Conservation (phyloP, 1,140 invertebrate species). For the Zaprionus nigranus region DNA sequence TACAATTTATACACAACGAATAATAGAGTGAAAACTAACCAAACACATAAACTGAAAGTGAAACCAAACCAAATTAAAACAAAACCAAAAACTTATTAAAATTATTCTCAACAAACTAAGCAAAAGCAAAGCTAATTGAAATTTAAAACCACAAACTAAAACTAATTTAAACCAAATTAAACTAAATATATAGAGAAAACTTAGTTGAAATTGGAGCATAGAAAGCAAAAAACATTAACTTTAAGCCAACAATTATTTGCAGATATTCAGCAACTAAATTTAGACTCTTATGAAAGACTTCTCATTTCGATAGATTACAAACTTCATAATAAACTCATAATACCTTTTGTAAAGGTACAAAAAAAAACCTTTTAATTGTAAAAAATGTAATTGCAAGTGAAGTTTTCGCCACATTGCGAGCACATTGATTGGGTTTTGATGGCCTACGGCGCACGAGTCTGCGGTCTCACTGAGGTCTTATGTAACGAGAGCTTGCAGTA, state of each 20-base stretch:
- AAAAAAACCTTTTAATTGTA: not conserved
- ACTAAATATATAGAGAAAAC: too few species aligned
- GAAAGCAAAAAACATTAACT: too few species aligned
- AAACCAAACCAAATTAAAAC: not conserved
- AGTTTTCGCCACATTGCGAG: slow-evolving; percentile 1
- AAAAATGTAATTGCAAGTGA: slow-evolving; percentile 8
- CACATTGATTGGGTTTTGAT: slow-evolving; percentile 49
- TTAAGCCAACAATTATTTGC: too few species aligned
- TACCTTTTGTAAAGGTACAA: not conserved
- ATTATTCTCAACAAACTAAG: too few species aligned
- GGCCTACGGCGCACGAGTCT: slow-evolving; percentile 13
- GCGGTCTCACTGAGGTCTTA: not conserved
- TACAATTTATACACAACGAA: not conserved
- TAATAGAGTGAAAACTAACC: not conserved
- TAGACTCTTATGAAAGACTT: not conserved
- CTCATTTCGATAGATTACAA: not conserved
- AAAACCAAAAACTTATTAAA: too few species aligned
- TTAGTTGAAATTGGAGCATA: too few species aligned
- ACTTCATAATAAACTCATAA: not conserved
- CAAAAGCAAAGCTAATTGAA: too few species aligned
- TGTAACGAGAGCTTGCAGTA: slow-evolving; percentile 15
- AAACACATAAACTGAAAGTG: not conserved
- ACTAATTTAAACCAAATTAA: too few species aligned
- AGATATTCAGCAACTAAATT: not conserved
- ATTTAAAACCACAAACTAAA: too few species aligned